Percentiles rank a stretch among this genome's conserved stretches.
These are phyloP conservation scores for Sussaba pulchella DNA, from an alignment of 2,888 invertebrate species.

Conservation along the genomic window DNA sequence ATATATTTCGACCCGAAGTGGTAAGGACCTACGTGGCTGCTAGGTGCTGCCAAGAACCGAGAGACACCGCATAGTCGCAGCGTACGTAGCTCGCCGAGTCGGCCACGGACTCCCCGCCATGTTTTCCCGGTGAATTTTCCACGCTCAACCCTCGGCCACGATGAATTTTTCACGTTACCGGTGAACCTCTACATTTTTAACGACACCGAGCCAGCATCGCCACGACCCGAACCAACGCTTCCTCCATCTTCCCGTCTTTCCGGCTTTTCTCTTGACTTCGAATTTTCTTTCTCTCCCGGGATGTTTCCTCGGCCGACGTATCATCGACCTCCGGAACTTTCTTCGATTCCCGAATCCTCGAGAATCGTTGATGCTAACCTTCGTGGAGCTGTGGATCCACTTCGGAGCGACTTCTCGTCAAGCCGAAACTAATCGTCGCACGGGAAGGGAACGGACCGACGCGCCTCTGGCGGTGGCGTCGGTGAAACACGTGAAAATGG, in stretches of 20 bases:
- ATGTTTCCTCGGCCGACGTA: conserved; percentile 1
- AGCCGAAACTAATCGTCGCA: too few relatives aligned
- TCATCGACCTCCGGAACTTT: conserved; percentile 14
- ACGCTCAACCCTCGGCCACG: conserved; percentile 52
- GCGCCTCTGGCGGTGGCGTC: not conserved
- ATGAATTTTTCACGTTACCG: conserved; percentile 61
- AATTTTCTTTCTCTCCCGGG: conserved; percentile 53
- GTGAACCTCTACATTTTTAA: conserved; percentile 60
- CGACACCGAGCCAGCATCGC: conserved; percentile 7
- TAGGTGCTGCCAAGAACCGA: conserved; percentile 22
- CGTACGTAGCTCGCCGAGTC: conserved; percentile 8
- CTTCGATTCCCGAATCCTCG: not conserved
- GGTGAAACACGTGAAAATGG: not conserved
- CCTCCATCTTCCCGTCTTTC: conserved; percentile 2
- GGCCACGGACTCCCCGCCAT: conserved; percentile 21
- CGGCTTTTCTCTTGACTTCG: not conserved
- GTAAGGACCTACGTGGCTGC: conserved; percentile 20
- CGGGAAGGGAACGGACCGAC: too few relatives aligned
- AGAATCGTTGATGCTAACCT: not conserved
- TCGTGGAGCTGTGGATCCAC: not conserved
- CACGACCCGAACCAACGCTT: conserved; percentile 22
- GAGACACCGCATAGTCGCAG: conserved; percentile 26
- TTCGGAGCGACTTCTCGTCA: too few relatives aligned
- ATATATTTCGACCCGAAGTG: conserved; percentile 46
- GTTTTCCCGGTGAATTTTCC: conserved; percentile 57